Conservation (phyloP, 2,888 invertebrate species). For the Aproaerema taeniolella region DNA sequence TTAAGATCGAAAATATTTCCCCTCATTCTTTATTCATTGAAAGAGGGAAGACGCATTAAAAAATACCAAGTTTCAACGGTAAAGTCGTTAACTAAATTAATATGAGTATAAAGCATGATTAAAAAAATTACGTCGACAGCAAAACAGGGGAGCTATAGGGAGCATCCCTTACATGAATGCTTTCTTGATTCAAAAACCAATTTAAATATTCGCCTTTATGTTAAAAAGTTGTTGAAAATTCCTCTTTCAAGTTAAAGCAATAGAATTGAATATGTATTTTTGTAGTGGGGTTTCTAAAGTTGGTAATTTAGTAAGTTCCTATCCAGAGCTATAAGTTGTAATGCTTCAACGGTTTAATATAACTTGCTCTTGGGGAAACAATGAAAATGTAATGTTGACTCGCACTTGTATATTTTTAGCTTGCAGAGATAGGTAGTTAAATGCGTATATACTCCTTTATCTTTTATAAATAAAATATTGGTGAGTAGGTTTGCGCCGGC, state of each 20-base stretch:
- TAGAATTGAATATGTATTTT: not conserved
- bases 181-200: slow-evolving; percentile 43
- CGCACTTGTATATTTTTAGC: slow-evolving; percentile 54
- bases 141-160: slow-evolving; percentile 47
- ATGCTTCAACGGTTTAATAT: slow-evolving; percentile 67
- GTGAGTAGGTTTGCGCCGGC: too few species aligned
- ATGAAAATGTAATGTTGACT: slow-evolving; percentile 65
- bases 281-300: slow-evolving; percentile 21
- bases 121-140: slow-evolving; percentile 72
- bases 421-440: slow-evolving; percentile 28
- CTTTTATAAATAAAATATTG: too few species aligned
- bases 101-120: slow-evolving; percentile 75
- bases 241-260: slow-evolving; percentile 23
- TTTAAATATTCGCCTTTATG: slow-evolving; percentile 18
- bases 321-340: slow-evolving; percentile 71
- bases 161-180: slow-evolving; percentile 57
- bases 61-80: slow-evolving; percentile 38
- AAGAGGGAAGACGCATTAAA: slow-evolving; percentile 55
- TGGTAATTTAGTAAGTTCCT: slow-evolving; percentile 60
- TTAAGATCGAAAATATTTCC: slow-evolving; percentile 15
- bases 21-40: slow-evolving; percentile 72
- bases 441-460: too few species aligned
- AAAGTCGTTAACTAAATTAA: slow-evolving; percentile 74
- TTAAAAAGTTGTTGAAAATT: slow-evolving; percentile 19
- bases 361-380: slow-evolving; percentile 59